phyloP scores from a whole-genome alignment of 2,113 vertebrate species.

The Rousettus leschenaultii region DNA sequence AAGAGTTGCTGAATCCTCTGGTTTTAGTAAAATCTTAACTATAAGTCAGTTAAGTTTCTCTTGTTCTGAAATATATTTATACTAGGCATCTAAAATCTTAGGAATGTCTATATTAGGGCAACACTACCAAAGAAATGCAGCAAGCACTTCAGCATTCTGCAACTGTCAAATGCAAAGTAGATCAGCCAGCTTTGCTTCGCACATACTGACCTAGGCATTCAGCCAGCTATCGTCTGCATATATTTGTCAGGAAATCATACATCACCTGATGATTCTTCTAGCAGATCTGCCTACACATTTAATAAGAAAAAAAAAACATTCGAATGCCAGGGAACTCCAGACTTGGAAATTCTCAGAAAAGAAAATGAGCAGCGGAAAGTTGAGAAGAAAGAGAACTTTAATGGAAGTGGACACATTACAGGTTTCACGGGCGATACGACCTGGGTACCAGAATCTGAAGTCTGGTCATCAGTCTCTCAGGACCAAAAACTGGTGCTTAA shows the following conservation, averaged over 20 bases:
- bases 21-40: neutral
- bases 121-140: neutral
- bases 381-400: neutral
- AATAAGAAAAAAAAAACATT: neutral
- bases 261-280: constrained; percentile 14
- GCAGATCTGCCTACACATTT: neutral
- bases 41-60: neutral
- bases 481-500: neutral
- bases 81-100: neutral
- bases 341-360: constrained; percentile 8
- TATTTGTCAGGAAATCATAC: constrained; percentile 39
- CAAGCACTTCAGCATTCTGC: constrained; percentile 26
- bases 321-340: neutral
- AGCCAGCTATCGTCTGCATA: neutral
- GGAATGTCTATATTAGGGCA: neutral
- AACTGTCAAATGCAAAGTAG: constrained; percentile 33
- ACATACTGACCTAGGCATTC: neutral
- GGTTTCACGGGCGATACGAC: neutral
- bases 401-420: neutral
- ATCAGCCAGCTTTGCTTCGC: neutral
- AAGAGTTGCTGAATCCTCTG: neutral
- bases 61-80: neutral
- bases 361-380: neutral
- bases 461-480: neutral
- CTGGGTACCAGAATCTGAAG: neutral